Percentiles rank a stretch among this genome's conserved stretches.
Evolutionary conservation across 2,888 invertebrate genomes (phyloP).

Genomic region (Lydus trimaculatus): DNA sequence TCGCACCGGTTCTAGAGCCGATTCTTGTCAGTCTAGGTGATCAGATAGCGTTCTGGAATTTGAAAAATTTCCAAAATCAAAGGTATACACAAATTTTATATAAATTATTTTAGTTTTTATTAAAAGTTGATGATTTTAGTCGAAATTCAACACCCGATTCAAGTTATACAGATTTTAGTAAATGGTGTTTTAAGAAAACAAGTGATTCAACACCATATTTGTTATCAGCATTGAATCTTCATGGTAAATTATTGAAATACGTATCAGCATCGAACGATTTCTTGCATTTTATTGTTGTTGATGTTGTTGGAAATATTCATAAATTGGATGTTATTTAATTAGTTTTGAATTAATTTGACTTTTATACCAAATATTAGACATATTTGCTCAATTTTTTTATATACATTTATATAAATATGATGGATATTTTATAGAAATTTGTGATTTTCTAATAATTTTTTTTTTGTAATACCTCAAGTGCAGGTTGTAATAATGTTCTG

Average conservation of each 20-base stretch:
- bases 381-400: slow-evolving; percentile 13
- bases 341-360: background rate
- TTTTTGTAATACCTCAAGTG: background rate
- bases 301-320: slow-evolving; percentile 68
- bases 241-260: slow-evolving; percentile 53
- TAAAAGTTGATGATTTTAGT: background rate
- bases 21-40: slow-evolving; percentile 66
- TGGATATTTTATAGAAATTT: background rate
- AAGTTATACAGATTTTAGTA: slow-evolving; percentile 20
- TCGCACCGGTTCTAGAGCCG: slow-evolving; percentile 63
- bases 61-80: slow-evolving; percentile 32
- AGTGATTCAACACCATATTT: slow-evolving; percentile 49
- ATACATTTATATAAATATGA: background rate
- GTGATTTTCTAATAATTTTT: background rate
- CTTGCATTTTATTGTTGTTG: slow-evolving; percentile 68
- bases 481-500: background rate
- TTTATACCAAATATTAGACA: slow-evolving; percentile 9
- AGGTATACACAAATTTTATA: slow-evolving; percentile 11
- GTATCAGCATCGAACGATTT: slow-evolving; percentile 59
- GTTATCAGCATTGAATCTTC: slow-evolving; percentile 55
- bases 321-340: slow-evolving; percentile 63
- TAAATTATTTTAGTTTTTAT: no score
- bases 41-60: slow-evolving; percentile 69
- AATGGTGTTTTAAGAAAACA: slow-evolving; percentile 43
- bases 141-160: background rate